Evolutionary conservation across 1,140 invertebrate genomes (phyloP).

Genomic region (Luehdorfia chinensis): DNA sequence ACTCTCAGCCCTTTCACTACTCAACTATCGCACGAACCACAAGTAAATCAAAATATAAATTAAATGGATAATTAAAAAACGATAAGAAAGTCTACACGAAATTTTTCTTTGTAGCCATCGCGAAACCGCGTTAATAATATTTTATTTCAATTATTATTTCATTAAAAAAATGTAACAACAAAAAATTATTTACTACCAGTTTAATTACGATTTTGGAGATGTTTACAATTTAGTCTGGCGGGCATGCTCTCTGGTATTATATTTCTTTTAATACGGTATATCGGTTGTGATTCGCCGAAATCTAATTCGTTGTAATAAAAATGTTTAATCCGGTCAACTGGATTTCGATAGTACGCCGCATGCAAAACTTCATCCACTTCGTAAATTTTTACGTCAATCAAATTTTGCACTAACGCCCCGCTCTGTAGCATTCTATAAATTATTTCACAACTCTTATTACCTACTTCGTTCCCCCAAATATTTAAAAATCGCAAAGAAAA

Average conservation of each 20-base stretch:
- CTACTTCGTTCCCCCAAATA: conserved; percentile 78
- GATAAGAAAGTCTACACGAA: too few species aligned
- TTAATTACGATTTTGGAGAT: too few species aligned
- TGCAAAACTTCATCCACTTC: conserved; percentile 69
- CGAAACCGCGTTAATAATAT: too few species aligned
- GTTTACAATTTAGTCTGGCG: too few species aligned
- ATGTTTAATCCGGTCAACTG: conserved; percentile 55
- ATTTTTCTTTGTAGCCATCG: too few species aligned
- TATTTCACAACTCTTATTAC: conserved; percentile 54
- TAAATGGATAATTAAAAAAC: too few species aligned
- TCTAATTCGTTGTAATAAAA: conserved; percentile 60
- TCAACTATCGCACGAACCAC: too few species aligned
- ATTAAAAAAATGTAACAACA: too few species aligned
- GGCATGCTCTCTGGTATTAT: conserved; percentile 36
- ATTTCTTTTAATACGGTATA: conserved; percentile 57
- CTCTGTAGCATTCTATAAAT: conserved; percentile 75
- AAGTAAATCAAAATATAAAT: too few species aligned
- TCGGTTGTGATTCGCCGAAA: conserved; percentile 46
- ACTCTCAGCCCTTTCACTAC: too few species aligned
- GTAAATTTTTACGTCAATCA: conserved; percentile 78
- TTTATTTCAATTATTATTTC: too few species aligned
- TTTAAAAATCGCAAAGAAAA: conserved; percentile 69
- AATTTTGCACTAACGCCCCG: conserved; percentile 69
- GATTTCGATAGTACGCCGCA: conserved; percentile 74
- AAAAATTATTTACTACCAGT: too few species aligned